A percentile compares a stretch with the other conserved stretches of the same genome.
phyloP scores from a whole-genome alignment of 1,140 invertebrate species.

The Pectinophora gossypiella region DNA sequence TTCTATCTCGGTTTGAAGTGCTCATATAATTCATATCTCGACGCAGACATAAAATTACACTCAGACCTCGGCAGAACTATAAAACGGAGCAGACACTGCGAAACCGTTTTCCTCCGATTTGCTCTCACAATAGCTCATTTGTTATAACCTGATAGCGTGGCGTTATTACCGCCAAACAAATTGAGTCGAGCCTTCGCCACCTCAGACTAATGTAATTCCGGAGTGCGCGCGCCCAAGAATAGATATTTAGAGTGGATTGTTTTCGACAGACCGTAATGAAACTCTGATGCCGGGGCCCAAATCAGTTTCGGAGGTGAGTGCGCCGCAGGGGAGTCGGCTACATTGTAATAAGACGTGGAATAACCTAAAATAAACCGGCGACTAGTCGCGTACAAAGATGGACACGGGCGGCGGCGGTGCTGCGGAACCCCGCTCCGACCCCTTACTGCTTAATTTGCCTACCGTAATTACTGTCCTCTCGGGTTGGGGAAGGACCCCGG shows the following conservation, averaged over 20 bases:
- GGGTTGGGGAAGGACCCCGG: constrained; percentile 60
- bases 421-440: constrained; percentile 21
- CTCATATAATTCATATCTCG: constrained; percentile 20
- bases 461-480: constrained; percentile 76
- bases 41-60: constrained; percentile 23
- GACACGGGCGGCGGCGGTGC: constrained; percentile 51
- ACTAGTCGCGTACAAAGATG: constrained; percentile 59
- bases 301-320: constrained; percentile 70
- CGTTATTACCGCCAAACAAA: constrained; percentile 73
- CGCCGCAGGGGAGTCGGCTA: constrained; percentile 68
- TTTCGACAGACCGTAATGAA: constrained; percentile 76
- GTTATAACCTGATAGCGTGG: constrained; percentile 71
- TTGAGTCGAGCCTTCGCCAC: constrained; percentile 73
- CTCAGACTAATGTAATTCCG: constrained; percentile 75
- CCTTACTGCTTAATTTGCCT: constrained; percentile 77
- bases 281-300: constrained; percentile 66
- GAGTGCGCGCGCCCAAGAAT: constrained; percentile 70
- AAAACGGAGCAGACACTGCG: constrained; percentile 60
- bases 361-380: constrained; percentile 72
- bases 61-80: constrained; percentile 25
- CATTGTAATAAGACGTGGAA: constrained; percentile 73
- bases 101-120: constrained; percentile 65
- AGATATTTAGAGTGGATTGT: constrained; percentile 76
- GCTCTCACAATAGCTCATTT: constrained; percentile 71
- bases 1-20: too few species aligned